phyloP scores from a whole-genome alignment of 2,888 invertebrate species.

The Leptinotarsa juncta region DNA sequence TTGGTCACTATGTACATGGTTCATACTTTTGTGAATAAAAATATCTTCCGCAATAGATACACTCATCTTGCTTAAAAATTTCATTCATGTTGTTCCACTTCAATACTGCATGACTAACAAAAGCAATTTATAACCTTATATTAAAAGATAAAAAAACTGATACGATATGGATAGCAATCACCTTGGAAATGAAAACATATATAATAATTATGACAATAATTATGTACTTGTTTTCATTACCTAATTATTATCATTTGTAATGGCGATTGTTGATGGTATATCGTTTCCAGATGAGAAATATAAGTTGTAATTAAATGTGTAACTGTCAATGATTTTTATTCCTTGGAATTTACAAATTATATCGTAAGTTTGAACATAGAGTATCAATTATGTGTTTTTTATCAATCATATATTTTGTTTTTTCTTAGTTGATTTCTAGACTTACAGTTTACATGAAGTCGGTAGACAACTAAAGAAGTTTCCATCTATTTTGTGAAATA shows the following conservation, averaged over 20 bases:
- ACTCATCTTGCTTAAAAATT: neutral
- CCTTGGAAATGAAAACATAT: slow-evolving; percentile 27
- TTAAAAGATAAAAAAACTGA: neutral
- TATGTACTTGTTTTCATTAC: slow-evolving; percentile 27
- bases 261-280: neutral
- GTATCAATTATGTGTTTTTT: no score
- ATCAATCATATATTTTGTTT: no score
- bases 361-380: neutral
- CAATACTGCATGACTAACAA: neutral
- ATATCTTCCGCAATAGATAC: no score
- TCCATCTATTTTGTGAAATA: no score
- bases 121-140: neutral
- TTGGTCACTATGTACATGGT: no score
- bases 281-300: neutral
- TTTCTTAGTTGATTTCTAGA: no score
- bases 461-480: no score
- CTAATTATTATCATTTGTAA: slow-evolving; percentile 21
- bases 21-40: no score
- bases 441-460: no score
- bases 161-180: slow-evolving; percentile 2
- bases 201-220: slow-evolving; percentile 22
- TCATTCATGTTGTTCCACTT: neutral
- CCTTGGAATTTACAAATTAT: neutral
- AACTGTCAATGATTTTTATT: neutral
- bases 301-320: neutral